Conservation (phyloP, 2,797 vertebrate species). For the Myripristis jacobus region DNA sequence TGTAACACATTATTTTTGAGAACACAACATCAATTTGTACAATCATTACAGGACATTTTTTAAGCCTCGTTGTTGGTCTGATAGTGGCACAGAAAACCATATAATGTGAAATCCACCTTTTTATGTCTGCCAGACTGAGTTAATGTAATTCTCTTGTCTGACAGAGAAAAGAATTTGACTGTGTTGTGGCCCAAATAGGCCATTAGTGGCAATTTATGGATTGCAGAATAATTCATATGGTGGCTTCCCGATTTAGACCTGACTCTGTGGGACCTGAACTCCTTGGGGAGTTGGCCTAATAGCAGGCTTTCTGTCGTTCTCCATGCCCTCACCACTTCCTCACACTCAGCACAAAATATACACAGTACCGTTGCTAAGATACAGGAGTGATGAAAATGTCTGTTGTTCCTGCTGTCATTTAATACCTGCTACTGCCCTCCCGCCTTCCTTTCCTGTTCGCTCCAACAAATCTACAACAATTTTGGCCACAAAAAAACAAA, state of each 20-base stretch:
- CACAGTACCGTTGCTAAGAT: constrained; percentile 77
- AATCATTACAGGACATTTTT: neutral
- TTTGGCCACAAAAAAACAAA: constrained; percentile 23
- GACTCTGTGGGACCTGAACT: constrained; percentile 38
- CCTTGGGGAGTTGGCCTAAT: constrained; percentile 33
- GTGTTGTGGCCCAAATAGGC: constrained; percentile 18
- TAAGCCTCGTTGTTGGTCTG: neutral
- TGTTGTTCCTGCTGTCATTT: constrained; percentile 54
- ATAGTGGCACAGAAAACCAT: neutral
- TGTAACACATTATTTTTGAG: too few relatives aligned
- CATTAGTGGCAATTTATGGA: constrained; percentile 40
- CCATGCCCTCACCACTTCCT: constrained; percentile 44
- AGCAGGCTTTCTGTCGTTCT: constrained; percentile 41
- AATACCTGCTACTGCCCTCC: constrained; percentile 26
- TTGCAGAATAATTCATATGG: constrained; percentile 11
- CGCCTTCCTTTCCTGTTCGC: constrained; percentile 20
- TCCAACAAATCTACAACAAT: neutral
- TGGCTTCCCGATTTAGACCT: constrained; percentile 21
- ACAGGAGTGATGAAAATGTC: constrained; percentile 63
- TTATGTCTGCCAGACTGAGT: constrained; percentile 9
- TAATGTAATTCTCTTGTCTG: constrained; percentile 34
- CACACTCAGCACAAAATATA: constrained; percentile 46
- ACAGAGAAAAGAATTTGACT: neutral
- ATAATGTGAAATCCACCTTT: neutral
- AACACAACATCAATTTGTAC: too few relatives aligned